phyloP scores from a whole-genome alignment of 2,888 invertebrate genomes.

The Gandaritis pyraliata region DNA sequence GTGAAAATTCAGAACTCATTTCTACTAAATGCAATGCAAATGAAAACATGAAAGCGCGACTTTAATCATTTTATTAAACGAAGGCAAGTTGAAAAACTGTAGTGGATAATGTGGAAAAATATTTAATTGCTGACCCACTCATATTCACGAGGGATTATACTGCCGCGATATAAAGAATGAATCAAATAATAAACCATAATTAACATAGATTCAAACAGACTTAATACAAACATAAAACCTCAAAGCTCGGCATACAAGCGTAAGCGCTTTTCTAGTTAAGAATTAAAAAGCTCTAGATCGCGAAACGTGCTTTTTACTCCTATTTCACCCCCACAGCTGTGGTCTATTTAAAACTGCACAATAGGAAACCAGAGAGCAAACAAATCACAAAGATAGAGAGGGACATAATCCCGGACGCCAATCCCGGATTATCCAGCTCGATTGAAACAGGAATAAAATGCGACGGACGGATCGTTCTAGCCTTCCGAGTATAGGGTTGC shows the following conservation, averaged over 20 bases:
- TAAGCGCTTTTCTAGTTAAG: neutral
- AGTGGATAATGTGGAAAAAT: neutral
- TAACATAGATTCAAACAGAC: too few species aligned
- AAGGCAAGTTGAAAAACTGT: neutral
- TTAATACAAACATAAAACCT: too few species aligned
- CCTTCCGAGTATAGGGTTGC: constrained; percentile 27
- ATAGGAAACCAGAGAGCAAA: constrained; percentile 26
- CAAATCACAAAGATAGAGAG: constrained; percentile 34
- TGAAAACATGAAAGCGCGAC: constrained; percentile 24
- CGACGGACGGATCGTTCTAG: constrained; percentile 20
- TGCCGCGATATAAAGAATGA: too few species aligned
- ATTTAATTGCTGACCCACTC: too few species aligned
- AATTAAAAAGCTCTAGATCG: neutral
- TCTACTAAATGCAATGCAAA: constrained; percentile 25
- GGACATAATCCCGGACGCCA: constrained; percentile 32
- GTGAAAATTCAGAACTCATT: constrained; percentile 21
- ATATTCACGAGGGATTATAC: too few species aligned
- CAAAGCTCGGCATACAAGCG: neutral
- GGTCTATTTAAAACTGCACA: neutral
- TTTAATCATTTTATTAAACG: constrained; percentile 19
- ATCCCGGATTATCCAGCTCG: constrained; percentile 36
- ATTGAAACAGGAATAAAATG: constrained; percentile 33
- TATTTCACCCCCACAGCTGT: neutral
- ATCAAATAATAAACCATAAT: too few species aligned
- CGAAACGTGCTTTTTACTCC: neutral